phyloP scores from a whole-genome alignment of 2,113 vertebrate genomes.

The Stomatorhinus ivindoensis region DNA sequence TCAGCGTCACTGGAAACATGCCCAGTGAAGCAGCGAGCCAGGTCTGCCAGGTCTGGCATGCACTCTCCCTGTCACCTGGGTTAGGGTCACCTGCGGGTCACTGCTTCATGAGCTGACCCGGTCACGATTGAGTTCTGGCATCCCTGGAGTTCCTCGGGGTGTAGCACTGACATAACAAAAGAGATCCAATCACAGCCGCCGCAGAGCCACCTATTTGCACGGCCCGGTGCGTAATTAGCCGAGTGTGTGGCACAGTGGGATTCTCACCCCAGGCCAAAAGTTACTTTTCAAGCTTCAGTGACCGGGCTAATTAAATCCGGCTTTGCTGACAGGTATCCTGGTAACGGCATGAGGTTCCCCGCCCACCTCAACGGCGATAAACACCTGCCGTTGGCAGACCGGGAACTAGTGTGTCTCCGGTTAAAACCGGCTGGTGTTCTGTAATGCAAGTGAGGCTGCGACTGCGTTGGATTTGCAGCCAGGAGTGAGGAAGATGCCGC shows the following conservation, averaged over 20 bases:
- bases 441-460: conserved; percentile 38
- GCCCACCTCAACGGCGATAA: conserved; percentile 46
- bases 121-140: conserved; percentile 68
- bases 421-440: conserved; percentile 37
- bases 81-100: conserved; percentile 64
- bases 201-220: conserved; percentile 62
- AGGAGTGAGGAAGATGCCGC: neutral
- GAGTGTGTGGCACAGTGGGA: conserved; percentile 50
- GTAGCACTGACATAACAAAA: conserved; percentile 52
- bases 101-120: conserved; percentile 51
- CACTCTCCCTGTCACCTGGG: conserved; percentile 56
- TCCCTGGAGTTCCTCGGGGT: conserved; percentile 55
- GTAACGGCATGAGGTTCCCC: conserved; percentile 63
- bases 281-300: conserved; percentile 62
- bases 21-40: conserved; percentile 37
- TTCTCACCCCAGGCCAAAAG: conserved; percentile 62
- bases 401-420: conserved; percentile 21
- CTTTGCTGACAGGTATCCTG: conserved; percentile 59
- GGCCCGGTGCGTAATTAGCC: conserved; percentile 69
- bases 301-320: conserved; percentile 69
- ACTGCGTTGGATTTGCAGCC: conserved; percentile 14
- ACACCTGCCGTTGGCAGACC: conserved; percentile 59
- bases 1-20: conserved; percentile 14
- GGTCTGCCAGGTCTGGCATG: conserved; percentile 44
- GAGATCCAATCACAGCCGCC: conserved; percentile 67